Evolutionary conservation across 2,797 vertebrate genomes (phyloP), one percentile per base, ranked within the genome.

Genomic region (Enteromius paludinosus): DNA sequence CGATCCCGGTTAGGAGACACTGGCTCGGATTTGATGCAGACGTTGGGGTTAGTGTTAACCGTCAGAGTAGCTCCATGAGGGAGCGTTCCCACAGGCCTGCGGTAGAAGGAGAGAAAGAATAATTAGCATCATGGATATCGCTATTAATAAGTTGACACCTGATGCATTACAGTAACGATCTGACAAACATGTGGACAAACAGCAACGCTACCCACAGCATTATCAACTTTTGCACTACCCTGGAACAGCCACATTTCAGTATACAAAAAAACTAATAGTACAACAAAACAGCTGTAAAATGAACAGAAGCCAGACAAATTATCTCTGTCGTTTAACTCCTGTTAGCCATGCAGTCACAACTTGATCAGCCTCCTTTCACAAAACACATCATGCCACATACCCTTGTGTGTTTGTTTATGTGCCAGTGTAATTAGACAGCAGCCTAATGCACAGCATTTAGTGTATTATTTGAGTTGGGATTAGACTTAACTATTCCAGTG

Each of bases 21-120:
- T 0, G 98, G 98, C 86, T 99, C 98, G 0, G 97, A 97, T 92
- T 99, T 99, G 94, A 99, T 98, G 95, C 95, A 97, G 93, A 99
- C 87, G 90, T 96, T 94, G 81, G 96, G 96, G 92, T 96, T 97
- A 75, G 97, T 98, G 95, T 97, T 97, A 92, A 98, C 95, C 0
- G 96, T 97, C 93, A 98, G 92, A 0, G 96, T 95, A 74, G 96
- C 89, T 87, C 95, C 93, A 41, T 97, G 97, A 85, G 97, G 92
- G 72, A 98, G 90, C 80, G 96, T 96, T 47, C 95, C 95, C 85
- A 97, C 93, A n/a, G 96, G 96, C 95, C 97, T 98, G 93, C 0
- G 78, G n/a, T 0, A 45, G 0, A 45, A 49, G 70, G n/a, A 66
- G 0, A 25, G 23, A 79, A n/a, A 62, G n/a, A 23, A 75, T 3